Evolutionary conservation across 2,113 vertebrate species (phyloP).

Genomic region (rabbit (Oryctolagus cuniculus)): mOryCun1.1 NC_091433.1:150790001-150790500

Average conservation of each 20-base stretch:
- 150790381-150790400: background rate
- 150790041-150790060: background rate
- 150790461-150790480: background rate
- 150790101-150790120: background rate
- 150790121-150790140: background rate
- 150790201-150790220: background rate
- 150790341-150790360: background rate
- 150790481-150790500: background rate
- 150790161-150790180: conserved; percentile 10
- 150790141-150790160: background rate
- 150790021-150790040: background rate
- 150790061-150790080: background rate
- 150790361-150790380: background rate
- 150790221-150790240: background rate
- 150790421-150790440: background rate
- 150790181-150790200: background rate
- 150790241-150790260: background rate
- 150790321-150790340: background rate
- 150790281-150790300: too few relatives aligned
- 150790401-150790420: background rate
- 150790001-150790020: background rate
- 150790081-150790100: background rate
- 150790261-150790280: background rate
- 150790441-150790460: background rate
- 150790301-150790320: background rate